Evolutionary conservation across 2,113 vertebrate species (phyloP), one percentile per base, ranked within the genome.

Genomic region (Pyrgilauda ruficollis): DNA sequence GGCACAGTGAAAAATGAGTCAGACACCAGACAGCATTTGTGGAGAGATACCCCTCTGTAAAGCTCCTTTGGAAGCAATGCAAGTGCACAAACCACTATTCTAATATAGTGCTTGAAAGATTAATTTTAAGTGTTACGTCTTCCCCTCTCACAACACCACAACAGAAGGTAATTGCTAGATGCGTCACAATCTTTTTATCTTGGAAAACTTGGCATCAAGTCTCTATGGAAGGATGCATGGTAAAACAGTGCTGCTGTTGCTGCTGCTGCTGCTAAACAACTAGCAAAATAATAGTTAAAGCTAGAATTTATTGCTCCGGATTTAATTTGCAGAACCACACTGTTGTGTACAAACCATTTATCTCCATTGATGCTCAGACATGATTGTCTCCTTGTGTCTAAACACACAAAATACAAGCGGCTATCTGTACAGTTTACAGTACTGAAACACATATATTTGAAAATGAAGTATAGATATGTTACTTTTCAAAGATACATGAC

Each of bases 341-440:
- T 85, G 86, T 97, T 96, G 98, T 97, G 97, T 98, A 98, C 96
- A 98, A 98, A 98, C 97, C 37, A 89, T 98, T 97, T 98, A 97
- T 98, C 98, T 98, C 98, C 97, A 96, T 97, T 97, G 98, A 98
- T 97, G 97, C 96, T 98, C 98, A 98, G 98, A 98, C 98, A 89
- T 99, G 99, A 99, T 99, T 99, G 99, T 99, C 99, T 99, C 98
- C 98, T 99, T 98, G 98, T 99, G 98, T 99, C 98, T 98, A 99
- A 99, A 98, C 98, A 97, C 98, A 98, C 97, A 98, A 98, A 98
- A 98, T 98, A 98, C 98, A 98, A 98, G 98, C 98, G 98, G 99
- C 98, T 98, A 99, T 98, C 98, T 98, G 98, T 98, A 99, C 99
- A 99, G 98, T 99, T 98, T 99, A 98, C 98, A 98, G 99, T 98